phyloP scores from a whole-genome alignment of 2,797 vertebrate species.

The Sebastes itinus region DNA sequence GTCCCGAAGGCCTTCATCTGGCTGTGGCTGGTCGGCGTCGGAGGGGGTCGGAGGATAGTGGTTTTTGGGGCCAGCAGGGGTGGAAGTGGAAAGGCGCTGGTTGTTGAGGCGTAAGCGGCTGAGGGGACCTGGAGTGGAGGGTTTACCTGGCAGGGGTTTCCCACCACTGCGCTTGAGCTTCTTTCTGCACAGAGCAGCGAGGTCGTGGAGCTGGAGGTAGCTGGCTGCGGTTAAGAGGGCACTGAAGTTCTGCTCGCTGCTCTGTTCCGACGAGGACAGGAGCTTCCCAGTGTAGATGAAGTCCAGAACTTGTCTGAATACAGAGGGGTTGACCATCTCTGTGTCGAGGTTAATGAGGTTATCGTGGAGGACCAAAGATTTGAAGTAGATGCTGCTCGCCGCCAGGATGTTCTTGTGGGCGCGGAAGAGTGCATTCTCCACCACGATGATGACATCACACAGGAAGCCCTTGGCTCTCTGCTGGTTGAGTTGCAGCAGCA shows the following conservation, averaged over 20 bases:
- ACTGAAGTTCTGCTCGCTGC: constrained; percentile 92
- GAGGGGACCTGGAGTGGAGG: constrained; percentile 77
- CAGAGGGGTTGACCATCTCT: constrained; percentile 96
- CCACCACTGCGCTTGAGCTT: constrained; percentile 91
- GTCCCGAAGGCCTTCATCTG: constrained; percentile 82
- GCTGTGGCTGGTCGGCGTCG: constrained; percentile 76
- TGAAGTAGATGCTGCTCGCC: constrained; percentile 98
- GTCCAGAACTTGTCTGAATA: constrained; percentile 97
- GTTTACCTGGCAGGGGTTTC: constrained; percentile 88
- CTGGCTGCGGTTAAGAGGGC: constrained; percentile 96
- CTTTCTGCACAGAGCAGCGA: constrained; percentile 95
- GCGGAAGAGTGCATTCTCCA: constrained; percentile 98
- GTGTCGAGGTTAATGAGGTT: constrained; percentile 99
- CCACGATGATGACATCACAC: constrained; percentile 98
- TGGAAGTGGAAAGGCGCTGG: constrained; percentile 89
- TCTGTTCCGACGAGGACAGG: constrained; percentile 89
- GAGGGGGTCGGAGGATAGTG: constrained; percentile 83
- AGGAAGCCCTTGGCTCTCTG: constrained; percentile 99
- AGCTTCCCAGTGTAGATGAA: constrained; percentile 99
- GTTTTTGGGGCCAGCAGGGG: constrained; percentile 82
- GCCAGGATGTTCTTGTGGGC: constrained; percentile 98
- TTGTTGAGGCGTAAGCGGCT: constrained; percentile 85
- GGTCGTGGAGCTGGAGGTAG: constrained; percentile 99
- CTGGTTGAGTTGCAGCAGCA: constrained; percentile 99
- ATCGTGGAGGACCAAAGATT: constrained; percentile 97